Evolutionary conservation across 2,113 vertebrate species (phyloP), one percentile per base, ranked within the genome.

Genomic region (Pogonocichla stellata): DNA sequence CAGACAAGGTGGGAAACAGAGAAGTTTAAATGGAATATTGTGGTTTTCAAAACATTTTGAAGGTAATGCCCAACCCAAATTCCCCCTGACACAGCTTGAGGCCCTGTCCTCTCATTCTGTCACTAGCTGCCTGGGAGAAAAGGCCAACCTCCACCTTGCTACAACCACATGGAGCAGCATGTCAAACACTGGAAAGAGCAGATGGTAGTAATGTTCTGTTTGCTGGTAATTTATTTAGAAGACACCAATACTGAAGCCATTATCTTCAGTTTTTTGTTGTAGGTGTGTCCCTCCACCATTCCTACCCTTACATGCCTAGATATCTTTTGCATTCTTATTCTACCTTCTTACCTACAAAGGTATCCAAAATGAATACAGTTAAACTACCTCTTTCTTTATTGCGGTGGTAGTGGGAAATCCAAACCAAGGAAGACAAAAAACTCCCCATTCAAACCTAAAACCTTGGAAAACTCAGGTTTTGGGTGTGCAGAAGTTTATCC

Each of bases 331-430:
- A 82, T 80, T 62, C 14, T 65, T 78, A 54, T 57, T 83, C 80
- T 58, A 86, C 29, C 23, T 86, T 78, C 38, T 64, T 48, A 61
- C 25, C 19, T 38, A 80, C 18, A 74, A 87, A 78, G 3, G 8
- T 23, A 74, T n/a, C 22, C n/a, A 84, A 48, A 83, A 94, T 45
- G n/a, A 90, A 74, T 71, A 77, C 31, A 83, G 7, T 70, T 74
- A 48, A 60, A 81, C 38, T 34, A 86, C 10, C 50, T 40, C 51
- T 48, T 84, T 50, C 38, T 94, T 97, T 94, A 96, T 93, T 96
- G 72, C 20, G 71, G 16, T 26, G 25, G 33, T 60, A 47, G 19
- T 42, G 26, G 23, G 26, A 95, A 96, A 94, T 60, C 25, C 56
- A 88, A 86, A 28, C 26, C 54, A 91, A 80, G 42, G 58, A 90